Conservation (phyloP, 2,888 invertebrate species). For the Trisateles emortualis region DNA sequence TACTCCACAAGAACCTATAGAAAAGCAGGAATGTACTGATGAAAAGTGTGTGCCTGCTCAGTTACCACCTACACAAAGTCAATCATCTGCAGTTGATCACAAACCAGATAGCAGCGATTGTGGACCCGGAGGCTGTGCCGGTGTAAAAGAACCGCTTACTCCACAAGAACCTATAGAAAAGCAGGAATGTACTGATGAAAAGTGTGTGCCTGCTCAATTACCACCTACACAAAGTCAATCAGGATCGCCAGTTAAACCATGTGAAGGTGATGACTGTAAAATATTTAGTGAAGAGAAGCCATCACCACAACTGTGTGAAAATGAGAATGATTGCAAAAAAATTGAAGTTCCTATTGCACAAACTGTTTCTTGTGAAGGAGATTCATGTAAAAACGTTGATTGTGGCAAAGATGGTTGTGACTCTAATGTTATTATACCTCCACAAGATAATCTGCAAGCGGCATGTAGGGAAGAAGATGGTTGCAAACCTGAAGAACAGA, state of each 20-base stretch:
- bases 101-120: conserved; percentile 47
- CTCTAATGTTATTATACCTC: conserved; percentile 29
- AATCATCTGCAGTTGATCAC: conserved; percentile 32
- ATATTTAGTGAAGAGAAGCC: conserved; percentile 13
- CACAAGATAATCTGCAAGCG: conserved; percentile 26
- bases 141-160: conserved; percentile 30
- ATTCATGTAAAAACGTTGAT: conserved; percentile 33
- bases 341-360: conserved; percentile 22
- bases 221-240: conserved; percentile 28
- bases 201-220: conserved; percentile 44
- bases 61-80: conserved; percentile 20
- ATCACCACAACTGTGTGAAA: conserved; percentile 32
- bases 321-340: conserved; percentile 38
- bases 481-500: conserved; percentile 43
- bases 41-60: conserved; percentile 49
- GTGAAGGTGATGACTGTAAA: conserved; percentile 54
- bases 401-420: conserved; percentile 25
- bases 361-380: conserved; percentile 30
- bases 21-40: conserved; percentile 44
- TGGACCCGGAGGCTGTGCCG: conserved; percentile 53
- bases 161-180: conserved; percentile 27
- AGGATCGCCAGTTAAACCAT: conserved; percentile 46
- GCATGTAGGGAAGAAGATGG: conserved; percentile 50
- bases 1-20: conserved; percentile 22
- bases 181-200: conserved; percentile 46